Percentiles rank a stretch among this genome's conserved stretches.
These are phyloP conservation scores for Hyposmocoma kahamanoa DNA, from an alignment of 1,140 invertebrate genomes.

Conservation along the genomic window DNA sequence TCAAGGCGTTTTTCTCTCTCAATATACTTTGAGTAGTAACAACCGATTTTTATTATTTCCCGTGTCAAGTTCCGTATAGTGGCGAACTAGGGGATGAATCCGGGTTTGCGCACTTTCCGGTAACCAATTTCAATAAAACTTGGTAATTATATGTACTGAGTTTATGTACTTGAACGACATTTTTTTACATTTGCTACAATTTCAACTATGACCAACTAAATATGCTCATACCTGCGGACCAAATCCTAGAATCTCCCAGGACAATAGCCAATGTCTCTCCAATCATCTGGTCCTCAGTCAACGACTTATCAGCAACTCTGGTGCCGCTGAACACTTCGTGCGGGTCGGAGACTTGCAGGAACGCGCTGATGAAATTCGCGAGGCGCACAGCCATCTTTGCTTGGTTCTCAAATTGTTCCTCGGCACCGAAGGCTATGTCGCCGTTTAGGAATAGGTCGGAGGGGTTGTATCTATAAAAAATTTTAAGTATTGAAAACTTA, in stretches of 20 bases:
- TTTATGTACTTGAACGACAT: too few relatives aligned
- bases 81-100: too few relatives aligned
- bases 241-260: constrained; percentile 92
- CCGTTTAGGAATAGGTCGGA: constrained; percentile 86
- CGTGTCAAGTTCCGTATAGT: too few relatives aligned
- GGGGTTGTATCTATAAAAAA: constrained; percentile 78
- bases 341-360: constrained; percentile 94
- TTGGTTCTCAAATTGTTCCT: constrained; percentile 94
- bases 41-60: too few relatives aligned
- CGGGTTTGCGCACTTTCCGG: too few relatives aligned
- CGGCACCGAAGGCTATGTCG: constrained; percentile 88
- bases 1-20: too few relatives aligned
- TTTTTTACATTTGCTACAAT: too few relatives aligned
- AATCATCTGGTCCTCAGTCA: constrained; percentile 96
- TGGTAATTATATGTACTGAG: too few relatives aligned
- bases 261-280: constrained; percentile 93
- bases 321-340: constrained; percentile 95
- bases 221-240: constrained; percentile 90
- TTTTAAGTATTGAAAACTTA: background rate
- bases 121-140: too few relatives aligned
- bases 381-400: constrained; percentile 95
- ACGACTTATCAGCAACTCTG: constrained; percentile 87
- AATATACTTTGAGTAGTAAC: too few relatives aligned
- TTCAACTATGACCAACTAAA: background rate
- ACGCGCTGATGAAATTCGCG: constrained; percentile 96